Conservation (phyloP, 2,888 invertebrate genomes). For the Thalpophila matura region DNA sequence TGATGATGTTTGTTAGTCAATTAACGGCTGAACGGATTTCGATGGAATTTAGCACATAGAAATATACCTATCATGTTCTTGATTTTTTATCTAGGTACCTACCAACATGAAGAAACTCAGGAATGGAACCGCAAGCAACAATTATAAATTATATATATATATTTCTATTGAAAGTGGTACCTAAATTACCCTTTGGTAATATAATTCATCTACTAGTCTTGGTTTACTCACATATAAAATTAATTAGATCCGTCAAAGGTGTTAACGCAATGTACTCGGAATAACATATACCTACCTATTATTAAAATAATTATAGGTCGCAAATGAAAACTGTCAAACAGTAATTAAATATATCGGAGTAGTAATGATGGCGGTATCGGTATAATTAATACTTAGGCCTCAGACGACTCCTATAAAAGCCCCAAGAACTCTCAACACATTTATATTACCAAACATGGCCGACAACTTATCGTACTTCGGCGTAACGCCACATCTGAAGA, state of each 20-base stretch:
- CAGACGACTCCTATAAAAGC: neutral
- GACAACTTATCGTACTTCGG: conserved; percentile 51
- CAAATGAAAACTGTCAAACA: conserved; percentile 11
- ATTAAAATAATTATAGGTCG: conserved; percentile 17
- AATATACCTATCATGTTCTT: too few relatives aligned
- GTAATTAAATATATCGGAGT: conserved; percentile 21
- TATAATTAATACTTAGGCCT: neutral
- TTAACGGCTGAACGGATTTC: too few relatives aligned
- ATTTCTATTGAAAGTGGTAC: too few relatives aligned
- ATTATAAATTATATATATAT: too few relatives aligned
- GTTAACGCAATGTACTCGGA: neutral
- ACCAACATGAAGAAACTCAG: too few relatives aligned
- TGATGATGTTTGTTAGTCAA: too few relatives aligned
- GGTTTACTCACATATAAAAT: neutral
- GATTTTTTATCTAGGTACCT: too few relatives aligned
- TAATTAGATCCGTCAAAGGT: conserved; percentile 5
- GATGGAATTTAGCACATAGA: too few relatives aligned
- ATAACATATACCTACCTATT: conserved; percentile 11
- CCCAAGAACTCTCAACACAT: neutral
- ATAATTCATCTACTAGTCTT: neutral
- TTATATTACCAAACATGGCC: conserved; percentile 24
- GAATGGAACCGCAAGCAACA: too few relatives aligned
- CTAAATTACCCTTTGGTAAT: too few relatives aligned
- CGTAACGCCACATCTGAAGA: conserved; percentile 69
- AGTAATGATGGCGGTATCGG: neutral